Evolutionary conservation across 2,113 vertebrate genomes (phyloP), one percentile per base, ranked within the genome.

Genomic region (Octodon degus): DNA sequence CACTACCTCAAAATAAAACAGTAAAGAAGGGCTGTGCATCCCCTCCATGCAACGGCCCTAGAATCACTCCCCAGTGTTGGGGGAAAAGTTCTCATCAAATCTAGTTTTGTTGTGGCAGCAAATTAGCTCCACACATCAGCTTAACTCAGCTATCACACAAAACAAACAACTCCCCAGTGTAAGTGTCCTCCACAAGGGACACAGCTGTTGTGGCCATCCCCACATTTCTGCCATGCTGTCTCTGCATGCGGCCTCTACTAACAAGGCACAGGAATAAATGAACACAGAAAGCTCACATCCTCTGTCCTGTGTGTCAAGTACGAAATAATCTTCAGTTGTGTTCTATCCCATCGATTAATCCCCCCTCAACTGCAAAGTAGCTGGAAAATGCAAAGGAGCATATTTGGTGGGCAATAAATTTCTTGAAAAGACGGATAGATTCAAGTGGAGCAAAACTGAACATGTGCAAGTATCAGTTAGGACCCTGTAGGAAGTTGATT

Each of bases 341-440:
- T 9, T 82, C 17, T 43, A 40, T n/a, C 1, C 11, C 3, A 5
- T 67, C 89, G 77, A 47, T 70, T 37, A 89, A 80, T n/a, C 13
- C 43, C 12, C 2, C 19, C 17, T 30, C 32, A 47, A 76, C 67
- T 72, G 13, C 82, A 92, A 93, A 92, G 80, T 30, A 20, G 2
- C 32, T 53, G n/a, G 34, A 79, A 27, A 76, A 3, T 58, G 14
- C 83, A 5, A 37, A 3, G 27, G 25, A 63, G 16, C 9, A n/a
- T 82, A 72, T 86, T 89, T 84, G 12, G 43, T 88, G 11, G 92
- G 14, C 50, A 90, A 30, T 84, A 79, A 93, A 92, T 82, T 47
- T 17, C 63, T 80, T 87, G 12, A 53, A 86, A 95, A 82, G 10
- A 5, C 70, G 89, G 37, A 34, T 50, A 34, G 34, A 67, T 22